These are phyloP conservation scores for Pararge aegeria DNA, from an alignment of 1,140 invertebrate genomes.

Conservation along the genomic window DNA sequence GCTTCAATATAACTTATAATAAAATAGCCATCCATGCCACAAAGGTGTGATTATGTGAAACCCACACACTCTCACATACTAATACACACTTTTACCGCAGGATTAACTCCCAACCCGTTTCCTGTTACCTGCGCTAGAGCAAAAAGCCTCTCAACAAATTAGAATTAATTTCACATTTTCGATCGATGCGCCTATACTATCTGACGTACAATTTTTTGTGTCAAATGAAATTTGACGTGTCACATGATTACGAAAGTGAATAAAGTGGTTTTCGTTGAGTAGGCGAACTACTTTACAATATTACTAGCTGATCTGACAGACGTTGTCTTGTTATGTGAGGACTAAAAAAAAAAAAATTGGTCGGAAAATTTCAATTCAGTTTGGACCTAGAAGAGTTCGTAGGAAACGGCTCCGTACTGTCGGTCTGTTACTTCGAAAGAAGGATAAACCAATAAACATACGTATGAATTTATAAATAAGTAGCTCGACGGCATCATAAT, in stretches of 20 bases:
- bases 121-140: slow-evolving; percentile 66
- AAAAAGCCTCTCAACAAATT: slow-evolving; percentile 65
- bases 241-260: background rate
- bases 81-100: slow-evolving; percentile 41
- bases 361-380: too few relatives aligned
- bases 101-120: slow-evolving; percentile 73
- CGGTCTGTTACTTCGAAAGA: too few relatives aligned
- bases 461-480: too few relatives aligned
- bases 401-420: too few relatives aligned
- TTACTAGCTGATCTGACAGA: too few relatives aligned
- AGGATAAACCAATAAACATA: too few relatives aligned
- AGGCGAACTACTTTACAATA: background rate
- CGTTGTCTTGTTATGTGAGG: too few relatives aligned
- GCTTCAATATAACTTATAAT: too few relatives aligned
- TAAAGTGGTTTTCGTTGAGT: background rate
- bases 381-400: too few relatives aligned
- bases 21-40: slow-evolving; percentile 42
- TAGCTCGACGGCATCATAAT: too few relatives aligned
- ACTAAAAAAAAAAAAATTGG: too few relatives aligned
- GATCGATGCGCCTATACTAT: slow-evolving; percentile 7
- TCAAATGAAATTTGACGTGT: slow-evolving; percentile 2
- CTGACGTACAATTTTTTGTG: slow-evolving; percentile 15
- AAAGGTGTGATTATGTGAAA: slow-evolving; percentile 46
- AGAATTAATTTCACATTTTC: slow-evolving; percentile 68
- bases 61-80: slow-evolving; percentile 35